Evolutionary conservation across 2,797 vertebrate species (phyloP), one percentile per base, ranked within the genome.

Genomic region (Meriones psammophilus): DNA sequence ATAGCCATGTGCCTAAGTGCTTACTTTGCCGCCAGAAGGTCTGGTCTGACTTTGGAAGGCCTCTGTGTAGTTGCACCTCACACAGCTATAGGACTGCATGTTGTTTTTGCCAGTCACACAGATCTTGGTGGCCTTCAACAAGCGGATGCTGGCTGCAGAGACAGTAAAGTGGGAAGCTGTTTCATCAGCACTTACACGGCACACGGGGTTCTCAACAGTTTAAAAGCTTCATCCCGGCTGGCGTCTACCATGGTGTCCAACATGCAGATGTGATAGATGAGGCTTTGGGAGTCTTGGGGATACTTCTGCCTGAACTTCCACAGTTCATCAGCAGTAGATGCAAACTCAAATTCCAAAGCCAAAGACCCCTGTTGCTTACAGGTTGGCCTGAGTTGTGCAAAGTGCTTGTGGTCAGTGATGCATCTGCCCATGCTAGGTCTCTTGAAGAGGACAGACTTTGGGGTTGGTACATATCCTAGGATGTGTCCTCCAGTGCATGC

Each of bases 91-190:
- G 13, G 22, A 30, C 39, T 80, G 91, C 64, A 69, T 17, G 56
- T 64, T 56, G 69, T 50, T 83, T 83, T 86, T 93, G 80, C 96
- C 94, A 0, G 50, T 88, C 89, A 98, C 93, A 4, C 98, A 98
- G 88, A 98, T 97, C 95, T 97, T 98, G 85, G 98, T 98, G 83
- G 97, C 98, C 58, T 95, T 98, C 96, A 98, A 78, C 30, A 94
- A 71, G 69, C 71, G 89, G 92, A 98, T 97, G 74, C 98, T 98
- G 68, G 94, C 98, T 98, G 91, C 68, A n/a, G 42, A 89, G 87
- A 92, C 2, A 85, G 66, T 78, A 15, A n/a, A 87, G 42, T 71
- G 15, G 46, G 24, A 42, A 26, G 18, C 12, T 56, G 42, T 94
- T 90, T 64, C 56, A 20, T 79, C 77, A 84, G 69, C 24, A 4